Evolutionary conservation across 2,888 invertebrate species (phyloP), one percentile per base, ranked within the genome.

Genomic region (Diarsia rubi): DNA sequence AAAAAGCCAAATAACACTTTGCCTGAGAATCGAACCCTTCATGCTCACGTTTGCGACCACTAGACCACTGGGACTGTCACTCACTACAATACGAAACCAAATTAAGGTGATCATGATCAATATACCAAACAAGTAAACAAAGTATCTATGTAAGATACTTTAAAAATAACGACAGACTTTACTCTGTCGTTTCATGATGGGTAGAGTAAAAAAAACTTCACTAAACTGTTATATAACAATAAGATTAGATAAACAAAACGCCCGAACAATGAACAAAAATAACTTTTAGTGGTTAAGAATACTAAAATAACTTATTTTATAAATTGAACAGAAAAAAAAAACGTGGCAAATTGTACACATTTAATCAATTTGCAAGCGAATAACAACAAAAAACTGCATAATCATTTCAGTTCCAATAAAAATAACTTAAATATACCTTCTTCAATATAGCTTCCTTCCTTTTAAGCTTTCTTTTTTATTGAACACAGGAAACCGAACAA

Each of bases 341-440:
- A 52, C 31, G 3, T 0, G 45, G 31, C n/a, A 77, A 77, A 77
- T 27, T 21, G 44, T 37, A 16, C 14, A 45, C 54, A 63, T 69
- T 78, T 47, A 27, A 54, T 54, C 37, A 78, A n/a, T 57, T 47
- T 57, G 21, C 45, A 42, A 54, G 37, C 27, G 27, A 66, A 47
- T 60, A 78, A 63, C 42, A 54, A 54, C 54, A 70, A 54, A 69
- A 63, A 69, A 78, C 37, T n/a, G 52, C 24, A 19, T 71, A 49
- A 59, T 77, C 49, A 78, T 71, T 57, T 49, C 63, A 78, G 71
- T 70, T 70, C n/a, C 21, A n/a, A 14, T 54, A 31, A 78, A 47
- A 52, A 6, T n/a, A 45, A 62, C 19, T 45, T 62, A 67, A 76
- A 52, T 78, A 68, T 75, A 3, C 37, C 16, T n/a, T 31, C 37